These are phyloP conservation scores for Homarus americanus DNA, from an alignment of 1,140 invertebrate genomes.

Conservation along the genomic window DNA sequence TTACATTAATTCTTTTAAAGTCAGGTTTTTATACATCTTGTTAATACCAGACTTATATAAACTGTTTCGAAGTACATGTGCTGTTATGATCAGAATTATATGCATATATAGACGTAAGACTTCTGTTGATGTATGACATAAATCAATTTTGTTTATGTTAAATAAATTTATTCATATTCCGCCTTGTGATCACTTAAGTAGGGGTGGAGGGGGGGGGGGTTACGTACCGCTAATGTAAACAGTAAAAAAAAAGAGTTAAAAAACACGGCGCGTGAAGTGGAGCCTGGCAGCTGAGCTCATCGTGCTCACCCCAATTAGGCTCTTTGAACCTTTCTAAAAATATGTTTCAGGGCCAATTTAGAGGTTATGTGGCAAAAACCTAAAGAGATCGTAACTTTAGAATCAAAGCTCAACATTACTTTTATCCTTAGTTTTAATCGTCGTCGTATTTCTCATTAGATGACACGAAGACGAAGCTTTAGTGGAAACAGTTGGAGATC, in stretches of 20 bases:
- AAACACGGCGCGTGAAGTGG: not conserved
- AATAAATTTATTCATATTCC: too few species aligned
- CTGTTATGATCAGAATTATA: too few species aligned
- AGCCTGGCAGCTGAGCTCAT: not conserved
- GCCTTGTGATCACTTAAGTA: too few species aligned
- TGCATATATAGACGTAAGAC: too few species aligned
- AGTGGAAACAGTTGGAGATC: conserved; percentile 21
- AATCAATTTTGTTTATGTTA: too few species aligned
- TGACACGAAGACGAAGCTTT: conserved; percentile 24
- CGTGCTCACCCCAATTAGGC: conserved; percentile 12
- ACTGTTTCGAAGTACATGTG: too few species aligned
- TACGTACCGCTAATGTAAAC: not conserved
- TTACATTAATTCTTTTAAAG: too few species aligned
- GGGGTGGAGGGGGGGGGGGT: too few species aligned
- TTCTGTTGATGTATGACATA: too few species aligned
- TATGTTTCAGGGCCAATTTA: conserved; percentile 19
- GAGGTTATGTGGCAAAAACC: conserved; percentile 21
- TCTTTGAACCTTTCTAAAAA: conserved; percentile 33
- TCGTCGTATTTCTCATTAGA: conserved; percentile 3
- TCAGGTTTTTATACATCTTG: too few species aligned
- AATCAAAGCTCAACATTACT: conserved; percentile 35
- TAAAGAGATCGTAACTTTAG: conserved; percentile 17
- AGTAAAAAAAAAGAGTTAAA: not conserved
- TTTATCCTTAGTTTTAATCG: conserved; percentile 33
- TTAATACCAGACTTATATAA: too few species aligned